Evolutionary conservation across 2,797 vertebrate genomes (phyloP), one percentile per base, ranked within the genome.

Genomic region (Clarias laeviceps): DNA sequence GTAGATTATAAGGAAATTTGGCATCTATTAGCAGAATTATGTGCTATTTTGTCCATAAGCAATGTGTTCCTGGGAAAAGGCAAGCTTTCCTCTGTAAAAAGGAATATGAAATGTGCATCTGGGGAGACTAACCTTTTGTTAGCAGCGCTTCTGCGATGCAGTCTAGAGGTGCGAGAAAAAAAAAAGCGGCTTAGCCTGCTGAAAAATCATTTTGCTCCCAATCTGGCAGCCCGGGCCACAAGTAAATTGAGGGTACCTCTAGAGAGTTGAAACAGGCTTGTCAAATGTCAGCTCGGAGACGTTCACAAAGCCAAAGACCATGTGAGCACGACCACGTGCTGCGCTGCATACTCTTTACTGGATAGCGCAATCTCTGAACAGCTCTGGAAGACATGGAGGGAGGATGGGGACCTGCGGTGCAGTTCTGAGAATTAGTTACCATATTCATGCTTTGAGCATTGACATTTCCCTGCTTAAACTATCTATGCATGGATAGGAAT

Each of bases 251-350:
- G 81, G 82, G 88, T 81, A 74, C 40, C 80, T 64, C 82, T 82
- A 65, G 65, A 66, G 83, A 74, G 56, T 81, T 82, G 81, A 88
- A 86, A 81, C 77, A 87, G 40, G 78, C 83, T 85, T 90, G 89
- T 89, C 85, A 90, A 89, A 87, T 89, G 85, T 90, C 90, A 91
- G 82, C 40, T 78, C 70, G 61, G 24, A 62, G 78, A 88, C 66
- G 54, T 54, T 82, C 68, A 79, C 27, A 12, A 87, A 86, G 66
- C 66, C 61, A 74, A 86, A 83, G 80, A 69, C 29, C 74, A 83
- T 66, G 66, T 32, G 59, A 78, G 83, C 73, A 78, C 15, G 57
- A 22, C 34, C 64, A 62, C 70, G 84, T 73, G 77, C 82, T 64
- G 82, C 24, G 40, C 20, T 50, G n/a, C 70, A 54, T 57, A 45